Base-by-base conservation (phyloP, 2,797 vertebrate species). In the Carcharodon carcharias region DNA sequence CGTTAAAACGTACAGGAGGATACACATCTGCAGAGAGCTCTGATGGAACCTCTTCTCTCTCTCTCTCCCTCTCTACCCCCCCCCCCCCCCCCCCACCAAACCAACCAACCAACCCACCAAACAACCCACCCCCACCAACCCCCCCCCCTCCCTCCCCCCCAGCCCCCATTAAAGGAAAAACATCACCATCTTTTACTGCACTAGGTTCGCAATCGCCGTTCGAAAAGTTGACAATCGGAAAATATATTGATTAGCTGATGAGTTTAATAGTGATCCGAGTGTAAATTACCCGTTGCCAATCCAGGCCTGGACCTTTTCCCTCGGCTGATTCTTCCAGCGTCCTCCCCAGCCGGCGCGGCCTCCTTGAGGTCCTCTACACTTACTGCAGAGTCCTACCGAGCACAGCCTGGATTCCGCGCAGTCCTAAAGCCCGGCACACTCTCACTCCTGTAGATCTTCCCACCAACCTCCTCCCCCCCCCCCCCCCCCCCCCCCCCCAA, bases 251-350 rank as follows among this genome's bases (percentile, higher is more conserved):
- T 96, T 96, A 97, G 96, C 97, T 97, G 96, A 96, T 96, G 96
- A 97, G 96, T 97, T 97, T 97, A 97, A 97, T 97, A 97, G 97
- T 97, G 96, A 96, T 97, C 97, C 96, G 97, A 96, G 97, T 97
- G 97, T 97, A 97, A 97, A 97, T 98, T 98, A 98, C 98, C 98
- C 98, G 98, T 97, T 97, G 97, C 98, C 98, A 97, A 97, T 97
- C 98, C 98, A 98, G 97, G 98, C 97, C 97, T 98, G 97, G 98
- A 98, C 97, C 98, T 98, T 97, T 97, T 97, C 97, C 97, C 97
- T 98, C 98, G 98, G 98, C 98, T 97, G 98, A 98, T 98, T 97
- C 98, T 98, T 97, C 98, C 98, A 98, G 98, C 98, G 98, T 98
- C 98, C 98, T 98, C 98, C 98, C 97, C 98, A 97, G 98, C 98